These are phyloP conservation scores for Mythimna loreyi DNA, from an alignment of 2,888 invertebrate genomes.

Conservation along the genomic window DNA sequence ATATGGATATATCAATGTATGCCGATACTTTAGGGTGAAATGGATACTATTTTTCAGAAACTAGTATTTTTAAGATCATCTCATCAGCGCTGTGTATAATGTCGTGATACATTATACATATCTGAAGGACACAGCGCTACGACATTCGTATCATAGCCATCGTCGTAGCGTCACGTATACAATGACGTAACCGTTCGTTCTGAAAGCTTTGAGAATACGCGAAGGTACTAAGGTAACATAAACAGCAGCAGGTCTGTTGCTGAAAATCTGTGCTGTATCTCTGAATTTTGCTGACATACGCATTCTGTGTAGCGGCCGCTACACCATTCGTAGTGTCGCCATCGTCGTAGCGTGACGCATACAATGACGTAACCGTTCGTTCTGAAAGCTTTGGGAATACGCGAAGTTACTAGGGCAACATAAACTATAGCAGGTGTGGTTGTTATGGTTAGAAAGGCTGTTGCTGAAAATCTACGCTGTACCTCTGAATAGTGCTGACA, in stretches of 20 bases:
- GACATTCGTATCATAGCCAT: slow-evolving; percentile 2
- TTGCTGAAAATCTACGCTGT: no score
- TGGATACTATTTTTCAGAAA: no score
- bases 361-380: neutral
- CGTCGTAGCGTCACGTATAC: neutral
- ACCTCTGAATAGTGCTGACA: no score
- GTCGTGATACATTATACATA: neutral
- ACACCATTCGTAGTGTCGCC: slow-evolving; percentile 1
- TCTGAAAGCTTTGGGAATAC: neutral
- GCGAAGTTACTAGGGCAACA: slow-evolving; percentile 4
- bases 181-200: neutral
- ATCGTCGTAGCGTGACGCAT: neutral
- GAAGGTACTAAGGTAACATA: slow-evolving; percentile 5
- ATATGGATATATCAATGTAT: no score
- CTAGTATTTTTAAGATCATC: no score
- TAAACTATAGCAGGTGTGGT: neutral
- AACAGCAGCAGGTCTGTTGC: neutral
- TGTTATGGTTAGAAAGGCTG: no score
- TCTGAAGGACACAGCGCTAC: neutral
- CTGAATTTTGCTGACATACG: no score
- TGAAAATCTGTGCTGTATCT: no score
- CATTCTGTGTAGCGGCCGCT: no score
- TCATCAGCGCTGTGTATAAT: no score
- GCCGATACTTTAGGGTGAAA: no score
- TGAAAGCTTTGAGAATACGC: neutral